These are phyloP conservation scores for Mamestra configurata DNA, from an alignment of 1,140 invertebrate genomes.

Conservation along the genomic window DNA sequence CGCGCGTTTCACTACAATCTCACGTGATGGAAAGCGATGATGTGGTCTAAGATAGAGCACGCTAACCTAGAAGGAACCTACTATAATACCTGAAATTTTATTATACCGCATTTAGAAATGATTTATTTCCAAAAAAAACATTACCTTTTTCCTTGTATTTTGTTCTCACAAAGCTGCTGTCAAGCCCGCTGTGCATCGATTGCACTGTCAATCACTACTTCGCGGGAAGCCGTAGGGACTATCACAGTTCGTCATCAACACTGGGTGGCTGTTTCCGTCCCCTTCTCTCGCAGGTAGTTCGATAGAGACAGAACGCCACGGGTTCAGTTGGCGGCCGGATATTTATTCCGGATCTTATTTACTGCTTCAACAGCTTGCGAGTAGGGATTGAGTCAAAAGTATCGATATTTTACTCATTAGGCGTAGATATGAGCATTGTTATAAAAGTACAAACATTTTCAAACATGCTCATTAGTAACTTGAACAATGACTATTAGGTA, in stretches of 20 bases:
- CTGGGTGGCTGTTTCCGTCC: constrained; percentile 47
- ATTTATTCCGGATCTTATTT: constrained; percentile 81
- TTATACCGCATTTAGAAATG: too few relatives aligned
- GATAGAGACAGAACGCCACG: constrained; percentile 59
- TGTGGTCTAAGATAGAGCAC: too few relatives aligned
- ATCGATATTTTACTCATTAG: neutral
- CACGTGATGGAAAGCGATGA: too few relatives aligned
- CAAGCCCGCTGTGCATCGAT: constrained; percentile 62
- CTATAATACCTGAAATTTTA: too few relatives aligned
- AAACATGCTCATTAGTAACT: too few relatives aligned
- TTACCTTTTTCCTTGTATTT: too few relatives aligned
- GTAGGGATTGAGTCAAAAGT: constrained; percentile 18
- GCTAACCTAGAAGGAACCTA: too few relatives aligned
- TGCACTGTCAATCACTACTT: constrained; percentile 77
- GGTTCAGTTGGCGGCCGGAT: constrained; percentile 72
- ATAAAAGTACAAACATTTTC: too few relatives aligned
- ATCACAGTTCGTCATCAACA: constrained; percentile 65
- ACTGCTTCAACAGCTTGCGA: constrained; percentile 71
- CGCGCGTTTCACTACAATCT: too few relatives aligned
- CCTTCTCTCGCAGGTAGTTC: constrained; percentile 40
- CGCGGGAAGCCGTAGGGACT: constrained; percentile 65
- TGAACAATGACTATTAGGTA: too few relatives aligned
- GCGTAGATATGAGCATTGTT: neutral
- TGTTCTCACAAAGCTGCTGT: neutral
- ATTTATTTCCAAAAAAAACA: too few relatives aligned